A percentile compares a stretch with the other conserved stretches of the same genome.
These are phyloP conservation scores for Ophonus ardosiacus DNA, from an alignment of 2,888 invertebrate species.

Conservation along the genomic window DNA sequence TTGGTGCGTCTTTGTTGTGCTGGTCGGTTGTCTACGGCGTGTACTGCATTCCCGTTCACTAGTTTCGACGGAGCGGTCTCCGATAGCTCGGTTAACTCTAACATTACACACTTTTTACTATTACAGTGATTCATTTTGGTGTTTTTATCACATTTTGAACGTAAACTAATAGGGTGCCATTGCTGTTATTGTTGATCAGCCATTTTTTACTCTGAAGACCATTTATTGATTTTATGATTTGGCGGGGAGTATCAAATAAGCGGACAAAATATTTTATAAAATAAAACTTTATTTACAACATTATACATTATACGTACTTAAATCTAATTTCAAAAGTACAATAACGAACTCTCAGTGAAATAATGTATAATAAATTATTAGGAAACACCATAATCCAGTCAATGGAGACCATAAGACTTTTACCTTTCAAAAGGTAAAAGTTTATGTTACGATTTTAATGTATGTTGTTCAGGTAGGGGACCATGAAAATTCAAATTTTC, in stretches of 20 bases:
- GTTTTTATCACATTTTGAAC: conserved; percentile 57
- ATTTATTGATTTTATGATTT: conserved; percentile 57
- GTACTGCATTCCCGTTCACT: conserved; percentile 64
- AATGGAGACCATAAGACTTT: too few relatives aligned
- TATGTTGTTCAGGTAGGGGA: too few relatives aligned
- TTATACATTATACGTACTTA: too few relatives aligned
- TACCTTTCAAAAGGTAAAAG: too few relatives aligned
- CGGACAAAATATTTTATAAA: background rate
- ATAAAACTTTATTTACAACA: background rate
- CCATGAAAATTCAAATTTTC: too few relatives aligned
- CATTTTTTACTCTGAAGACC: conserved; percentile 44
- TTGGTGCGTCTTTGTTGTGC: conserved; percentile 46
- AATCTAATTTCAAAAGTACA: too few relatives aligned
- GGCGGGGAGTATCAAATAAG: conserved; percentile 43
- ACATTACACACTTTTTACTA: conserved; percentile 63
- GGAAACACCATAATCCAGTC: too few relatives aligned
- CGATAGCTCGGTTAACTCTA: conserved; percentile 63
- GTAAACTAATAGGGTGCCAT: conserved; percentile 34
- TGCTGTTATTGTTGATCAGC: conserved; percentile 62
- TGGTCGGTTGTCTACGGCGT: conserved; percentile 54
- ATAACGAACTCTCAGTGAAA: too few relatives aligned
- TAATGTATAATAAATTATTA: too few relatives aligned
- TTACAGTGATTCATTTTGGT: conserved; percentile 60
- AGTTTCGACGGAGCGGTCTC: conserved; percentile 63
- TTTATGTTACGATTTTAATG: too few relatives aligned